A percentile compares a stretch with the other conserved stretches of the same genome.
phyloP scores from a whole-genome alignment of 2,797 vertebrate species.

The Zalophus californianus region DNA sequence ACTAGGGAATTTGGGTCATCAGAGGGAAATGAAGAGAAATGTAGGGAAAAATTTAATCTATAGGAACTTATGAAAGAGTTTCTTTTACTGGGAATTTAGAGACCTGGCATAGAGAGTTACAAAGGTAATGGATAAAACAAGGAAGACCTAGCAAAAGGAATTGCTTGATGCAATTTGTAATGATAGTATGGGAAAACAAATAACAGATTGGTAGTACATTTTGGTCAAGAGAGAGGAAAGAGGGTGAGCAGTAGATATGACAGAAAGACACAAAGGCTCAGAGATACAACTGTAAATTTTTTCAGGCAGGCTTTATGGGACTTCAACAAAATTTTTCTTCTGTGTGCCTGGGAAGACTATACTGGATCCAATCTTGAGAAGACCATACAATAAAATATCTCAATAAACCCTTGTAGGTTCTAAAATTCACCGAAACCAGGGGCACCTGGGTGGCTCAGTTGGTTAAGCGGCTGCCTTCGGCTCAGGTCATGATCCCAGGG shows the following conservation, averaged over 20 bases:
- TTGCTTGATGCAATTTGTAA: not conserved
- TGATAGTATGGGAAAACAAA: not conserved
- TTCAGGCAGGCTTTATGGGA: not conserved
- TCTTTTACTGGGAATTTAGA: not conserved
- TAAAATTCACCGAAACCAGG: not conserved
- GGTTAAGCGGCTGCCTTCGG: too few species aligned
- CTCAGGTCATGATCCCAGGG: too few species aligned
- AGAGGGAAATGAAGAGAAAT: not conserved
- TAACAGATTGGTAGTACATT: not conserved
- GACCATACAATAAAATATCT: not conserved
- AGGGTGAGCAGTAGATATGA: fast-evolving
- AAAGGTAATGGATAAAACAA: not conserved
- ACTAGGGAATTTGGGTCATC: not conserved
- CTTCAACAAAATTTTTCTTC: not conserved
- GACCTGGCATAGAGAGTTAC: not conserved
- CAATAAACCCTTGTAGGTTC: not conserved
- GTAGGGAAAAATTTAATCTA: not conserved
- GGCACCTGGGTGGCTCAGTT: too few species aligned
- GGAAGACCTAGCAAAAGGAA: not conserved
- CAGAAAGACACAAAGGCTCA: not conserved
- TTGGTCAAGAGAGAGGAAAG: not conserved
- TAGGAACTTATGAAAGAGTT: not conserved
- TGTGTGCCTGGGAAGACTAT: fast-evolving
- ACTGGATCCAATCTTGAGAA: not conserved
- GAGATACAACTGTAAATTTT: not conserved